Evolutionary conservation across 2,113 vertebrate species (phyloP), one percentile per base, ranked within the genome.

Genomic region (Pao palembangensis): DNA sequence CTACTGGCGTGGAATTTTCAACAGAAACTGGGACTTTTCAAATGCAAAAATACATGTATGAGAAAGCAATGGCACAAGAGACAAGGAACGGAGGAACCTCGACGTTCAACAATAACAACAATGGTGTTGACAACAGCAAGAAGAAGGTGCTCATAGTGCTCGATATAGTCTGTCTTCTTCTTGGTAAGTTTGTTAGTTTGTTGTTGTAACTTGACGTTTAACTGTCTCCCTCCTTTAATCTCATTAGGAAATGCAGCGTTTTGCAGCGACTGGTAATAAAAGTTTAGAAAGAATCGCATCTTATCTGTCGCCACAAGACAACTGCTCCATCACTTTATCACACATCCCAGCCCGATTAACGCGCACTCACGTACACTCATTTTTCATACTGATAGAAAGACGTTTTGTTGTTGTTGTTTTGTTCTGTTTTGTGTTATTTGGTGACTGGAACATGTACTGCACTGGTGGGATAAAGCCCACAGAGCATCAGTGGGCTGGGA

Each of bases 41-140:
- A 81, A 98, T 96, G 95, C 95, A 98, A 90, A 95, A 91, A 86
- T 96, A 95, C 91, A 93, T 94, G 89, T 98, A 98, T 92, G 96
- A 98, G 88, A 98, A 97, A 89, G 93, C 94, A 73, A 98, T 97
- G 92, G 93, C 91, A 38, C 92, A 94, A 67, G 95, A 98, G 85
- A 93, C 91, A 85, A 94, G 95, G 88, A 97, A 97, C 91, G 95
- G 96, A 81, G 94, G 95, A 85, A 93, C 85, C 83, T 90, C 93
- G 4, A 91, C 94, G 71, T 88, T 95, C 85, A 94, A 92, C 81
- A 95, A 92, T 91, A 93, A 93, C 80, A 91, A 88, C 80, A 91
- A 88, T 51, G 88, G 88, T 55, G 80, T 85, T 69, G 88, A 93
- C 83, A 90, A 89, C 87, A 91, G 91, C 80, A 94, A 92, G 91